Evolutionary conservation across 2,888 invertebrate species (phyloP).

Genomic region (Leptogaster cylindrica): DNA sequence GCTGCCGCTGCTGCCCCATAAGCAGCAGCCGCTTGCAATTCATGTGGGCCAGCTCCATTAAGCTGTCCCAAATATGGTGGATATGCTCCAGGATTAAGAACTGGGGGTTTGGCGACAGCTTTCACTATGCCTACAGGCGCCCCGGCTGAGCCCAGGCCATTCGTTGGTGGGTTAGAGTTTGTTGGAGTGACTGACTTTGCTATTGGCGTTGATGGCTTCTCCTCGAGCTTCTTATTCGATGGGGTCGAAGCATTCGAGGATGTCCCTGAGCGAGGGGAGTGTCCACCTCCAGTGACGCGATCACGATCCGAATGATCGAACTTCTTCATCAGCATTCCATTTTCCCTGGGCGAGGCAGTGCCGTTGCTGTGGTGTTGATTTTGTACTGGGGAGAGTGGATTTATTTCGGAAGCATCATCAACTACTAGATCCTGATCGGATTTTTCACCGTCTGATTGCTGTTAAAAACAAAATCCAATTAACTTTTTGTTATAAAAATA

Average conservation of each 20-base stretch:
- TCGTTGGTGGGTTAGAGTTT: conserved; percentile 64
- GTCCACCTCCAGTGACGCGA: conserved; percentile 56
- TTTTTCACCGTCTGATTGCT: conserved; percentile 84
- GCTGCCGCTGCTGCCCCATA: conserved; percentile 59
- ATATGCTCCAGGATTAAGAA: conserved; percentile 61
- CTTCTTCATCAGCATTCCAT: conserved; percentile 69
- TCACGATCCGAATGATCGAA: conserved; percentile 51
- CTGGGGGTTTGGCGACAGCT: conserved; percentile 50
- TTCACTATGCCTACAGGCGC: conserved; percentile 47
- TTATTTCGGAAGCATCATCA: conserved; percentile 86
- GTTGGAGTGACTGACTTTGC: conserved; percentile 90
- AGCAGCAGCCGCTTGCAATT: conserved; percentile 66
- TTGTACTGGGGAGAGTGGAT: conserved; percentile 73
- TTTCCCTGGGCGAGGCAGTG: conserved; percentile 89
- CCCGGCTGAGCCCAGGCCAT: conserved; percentile 62
- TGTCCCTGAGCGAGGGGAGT: conserved; percentile 72
- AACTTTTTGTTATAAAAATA: not conserved
- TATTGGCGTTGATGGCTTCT: conserved; percentile 89
- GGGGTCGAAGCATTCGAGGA: conserved; percentile 91
- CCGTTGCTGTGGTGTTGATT: conserved; percentile 49
- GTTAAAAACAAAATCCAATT: conserved; percentile 49
- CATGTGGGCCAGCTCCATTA: conserved; percentile 68
- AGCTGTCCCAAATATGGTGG: conserved; percentile 67
- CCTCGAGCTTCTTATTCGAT: conserved; percentile 84
- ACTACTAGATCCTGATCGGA: conserved; percentile 93